These are phyloP conservation scores for Amazona finschi DNA, from an alignment of 2,797 vertebrate species.

Conservation along the genomic window DNA sequence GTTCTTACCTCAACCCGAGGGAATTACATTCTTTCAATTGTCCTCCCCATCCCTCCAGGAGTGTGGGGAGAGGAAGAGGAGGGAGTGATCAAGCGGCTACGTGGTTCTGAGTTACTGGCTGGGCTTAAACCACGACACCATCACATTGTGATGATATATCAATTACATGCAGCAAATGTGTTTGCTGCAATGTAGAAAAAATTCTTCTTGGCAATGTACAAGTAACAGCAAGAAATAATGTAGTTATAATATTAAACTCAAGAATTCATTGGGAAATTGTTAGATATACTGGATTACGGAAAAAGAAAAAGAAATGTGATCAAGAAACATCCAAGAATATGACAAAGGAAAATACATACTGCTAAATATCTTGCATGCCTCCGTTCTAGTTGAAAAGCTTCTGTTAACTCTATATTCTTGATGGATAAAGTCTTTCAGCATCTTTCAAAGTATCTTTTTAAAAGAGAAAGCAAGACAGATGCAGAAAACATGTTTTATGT, in stretches of 20 bases:
- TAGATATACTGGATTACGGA: neutral
- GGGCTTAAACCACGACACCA: no score
- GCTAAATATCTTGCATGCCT: neutral
- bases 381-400: neutral
- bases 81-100: no score
- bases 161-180: neutral
- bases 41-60: no score
- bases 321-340: neutral
- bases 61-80: no score
- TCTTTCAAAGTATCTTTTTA: neutral
- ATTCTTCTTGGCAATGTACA: neutral
- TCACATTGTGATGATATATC: neutral
- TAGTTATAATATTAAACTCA: neutral
- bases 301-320: neutral
- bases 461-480: neutral
- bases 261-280: neutral
- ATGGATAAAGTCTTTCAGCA: neutral
- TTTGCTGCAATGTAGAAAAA: neutral
- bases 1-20: no score
- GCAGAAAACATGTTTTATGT: neutral
- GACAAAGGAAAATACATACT: neutral
- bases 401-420: neutral
- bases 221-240: neutral
- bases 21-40: no score
- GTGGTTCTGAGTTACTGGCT: no score